Conservation (phyloP, 2,113 vertebrate genomes). For the Vicugna pacos region DNA sequence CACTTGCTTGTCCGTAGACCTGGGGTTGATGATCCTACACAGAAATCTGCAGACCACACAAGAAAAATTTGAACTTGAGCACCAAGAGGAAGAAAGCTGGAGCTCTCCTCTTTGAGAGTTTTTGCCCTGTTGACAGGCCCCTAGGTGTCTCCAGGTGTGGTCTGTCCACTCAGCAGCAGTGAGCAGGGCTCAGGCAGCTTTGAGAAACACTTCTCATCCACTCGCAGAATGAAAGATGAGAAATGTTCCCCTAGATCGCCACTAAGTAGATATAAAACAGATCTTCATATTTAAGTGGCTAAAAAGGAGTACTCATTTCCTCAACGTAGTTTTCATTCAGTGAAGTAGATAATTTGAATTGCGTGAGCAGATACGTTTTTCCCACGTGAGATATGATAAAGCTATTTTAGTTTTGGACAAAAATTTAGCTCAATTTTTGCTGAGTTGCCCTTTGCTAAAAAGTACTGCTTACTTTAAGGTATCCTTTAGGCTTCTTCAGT, state of each 20-base stretch:
- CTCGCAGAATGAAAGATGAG: not conserved
- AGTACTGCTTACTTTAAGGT: not conserved
- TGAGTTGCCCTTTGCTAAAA: not conserved
- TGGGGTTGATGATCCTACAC: too few species aligned
- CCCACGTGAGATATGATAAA: not conserved
- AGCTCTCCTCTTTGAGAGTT: too few species aligned
- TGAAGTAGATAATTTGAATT: not conserved
- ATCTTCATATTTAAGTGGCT: not conserved
- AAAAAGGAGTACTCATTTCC: not conserved
- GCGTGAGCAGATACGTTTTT: not conserved
- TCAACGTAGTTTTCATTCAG: not conserved
- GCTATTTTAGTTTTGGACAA: not conserved
- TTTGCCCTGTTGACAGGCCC: not conserved
- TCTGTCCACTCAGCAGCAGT: not conserved
- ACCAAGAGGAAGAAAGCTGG: not conserved
- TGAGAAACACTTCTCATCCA: not conserved
- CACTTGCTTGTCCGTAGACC: not conserved
- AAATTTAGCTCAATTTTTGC: not conserved
- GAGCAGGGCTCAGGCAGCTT: not conserved
- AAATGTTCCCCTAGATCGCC: accelerated
- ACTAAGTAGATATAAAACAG: not conserved
- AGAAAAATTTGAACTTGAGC: not conserved
- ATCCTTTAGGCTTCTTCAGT: not conserved
- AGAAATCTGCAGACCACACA: not conserved
- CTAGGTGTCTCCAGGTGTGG: too few species aligned